A percentile compares a stretch with the other conserved stretches of the same genome.
phyloP scores from a whole-genome alignment of 1,140 invertebrate genomes.

The Pogonomyrmex californicus region DNA sequence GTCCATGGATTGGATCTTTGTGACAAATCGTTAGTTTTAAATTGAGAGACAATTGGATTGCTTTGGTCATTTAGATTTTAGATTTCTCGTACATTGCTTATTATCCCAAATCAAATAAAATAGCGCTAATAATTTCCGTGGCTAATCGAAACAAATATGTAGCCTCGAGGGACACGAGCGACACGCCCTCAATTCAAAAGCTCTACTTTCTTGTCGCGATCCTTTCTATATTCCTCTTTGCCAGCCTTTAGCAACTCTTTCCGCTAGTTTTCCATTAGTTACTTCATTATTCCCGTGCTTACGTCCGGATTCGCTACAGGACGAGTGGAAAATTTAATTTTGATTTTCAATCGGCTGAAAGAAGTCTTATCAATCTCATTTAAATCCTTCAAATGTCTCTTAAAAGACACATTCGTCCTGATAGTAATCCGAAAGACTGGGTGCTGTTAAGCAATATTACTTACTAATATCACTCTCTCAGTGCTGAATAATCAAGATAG shows the following conservation, averaged over 20 bases:
- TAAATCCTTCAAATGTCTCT: not conserved
- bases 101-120: not conserved
- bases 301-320: not conserved
- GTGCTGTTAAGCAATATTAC: not conserved
- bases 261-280: not conserved
- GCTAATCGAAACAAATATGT: constrained; percentile 6
- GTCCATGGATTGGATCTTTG: not conserved
- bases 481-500: not conserved
- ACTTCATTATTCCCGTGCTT: not conserved
- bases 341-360: not conserved
- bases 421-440: not conserved
- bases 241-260: not conserved
- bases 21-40: not conserved
- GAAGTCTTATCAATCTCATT: not conserved
- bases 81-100: not conserved
- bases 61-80: not conserved
- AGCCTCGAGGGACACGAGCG: constrained; percentile 29
- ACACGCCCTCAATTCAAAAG: constrained; percentile 68
- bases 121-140: not conserved
- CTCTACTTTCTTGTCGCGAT: not conserved
- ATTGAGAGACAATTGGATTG: not conserved
- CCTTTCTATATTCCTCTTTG: not conserved
- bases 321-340: not conserved
- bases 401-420: not conserved
- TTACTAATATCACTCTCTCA: not conserved